phyloP scores from a whole-genome alignment of 2,113 vertebrate species.

The Conger conger region DNA sequence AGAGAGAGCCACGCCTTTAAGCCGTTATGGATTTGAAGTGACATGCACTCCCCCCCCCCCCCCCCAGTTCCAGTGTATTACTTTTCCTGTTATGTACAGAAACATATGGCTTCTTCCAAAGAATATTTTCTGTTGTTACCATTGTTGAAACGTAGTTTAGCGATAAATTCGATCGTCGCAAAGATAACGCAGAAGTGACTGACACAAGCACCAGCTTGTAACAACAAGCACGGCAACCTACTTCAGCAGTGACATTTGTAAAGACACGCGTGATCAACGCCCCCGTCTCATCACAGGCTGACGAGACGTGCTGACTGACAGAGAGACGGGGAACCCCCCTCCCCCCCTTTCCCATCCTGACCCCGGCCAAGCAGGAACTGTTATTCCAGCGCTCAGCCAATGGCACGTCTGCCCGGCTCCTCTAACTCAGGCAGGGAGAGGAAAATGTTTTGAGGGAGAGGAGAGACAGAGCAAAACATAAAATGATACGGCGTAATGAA shows the following conservation, averaged over 20 bases:
- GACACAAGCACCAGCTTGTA: background rate
- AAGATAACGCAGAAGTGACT: background rate
- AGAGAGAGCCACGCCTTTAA: background rate
- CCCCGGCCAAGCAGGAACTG: constrained; percentile 24
- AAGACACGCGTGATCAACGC: background rate
- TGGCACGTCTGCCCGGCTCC: background rate
- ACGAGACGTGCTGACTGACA: constrained; percentile 31
- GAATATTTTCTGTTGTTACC: background rate
- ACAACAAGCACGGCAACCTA: background rate
- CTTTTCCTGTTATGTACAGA: background rate
- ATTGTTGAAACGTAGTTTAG: background rate
- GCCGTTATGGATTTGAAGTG: background rate
- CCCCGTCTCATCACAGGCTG: constrained; percentile 5
- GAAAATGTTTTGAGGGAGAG: constrained; percentile 50
- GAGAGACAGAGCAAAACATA: constrained; percentile 39
- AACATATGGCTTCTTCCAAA: too few relatives aligned
- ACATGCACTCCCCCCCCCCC: too few relatives aligned
- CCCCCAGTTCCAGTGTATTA: too few relatives aligned
- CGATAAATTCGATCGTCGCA: too few relatives aligned
- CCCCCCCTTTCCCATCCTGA: constrained; percentile 24
- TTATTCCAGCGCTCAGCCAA: constrained; percentile 38
- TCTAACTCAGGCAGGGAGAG: constrained; percentile 38
- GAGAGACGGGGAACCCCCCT: constrained; percentile 24
- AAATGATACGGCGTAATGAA: constrained; percentile 43
- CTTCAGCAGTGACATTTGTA: background rate